phyloP scores from a whole-genome alignment of 2,113 vertebrate genomes.

The Halcyon malimbica region DNA sequence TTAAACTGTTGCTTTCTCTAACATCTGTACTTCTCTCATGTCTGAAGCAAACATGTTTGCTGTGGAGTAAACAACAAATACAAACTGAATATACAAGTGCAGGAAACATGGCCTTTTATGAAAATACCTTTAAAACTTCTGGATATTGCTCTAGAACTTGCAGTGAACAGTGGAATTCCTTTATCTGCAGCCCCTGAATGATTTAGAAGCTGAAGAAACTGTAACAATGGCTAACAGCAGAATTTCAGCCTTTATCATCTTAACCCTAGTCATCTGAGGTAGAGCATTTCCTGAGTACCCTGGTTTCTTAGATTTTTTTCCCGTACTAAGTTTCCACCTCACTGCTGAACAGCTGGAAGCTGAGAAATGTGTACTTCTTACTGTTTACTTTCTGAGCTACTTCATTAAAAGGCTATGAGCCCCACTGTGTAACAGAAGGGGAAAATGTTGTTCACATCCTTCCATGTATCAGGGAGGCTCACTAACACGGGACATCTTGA shows the following conservation, averaged over 20 bases:
- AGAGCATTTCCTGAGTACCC: not conserved
- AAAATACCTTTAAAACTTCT: not conserved
- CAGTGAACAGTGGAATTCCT: not conserved
- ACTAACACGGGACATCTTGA: constrained; percentile 43
- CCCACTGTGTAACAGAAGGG: constrained; percentile 51
- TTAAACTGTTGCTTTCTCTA: not conserved
- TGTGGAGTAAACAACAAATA: not conserved
- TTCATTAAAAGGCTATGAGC: constrained; percentile 34
- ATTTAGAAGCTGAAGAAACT: not conserved
- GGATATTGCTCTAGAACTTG: not conserved
- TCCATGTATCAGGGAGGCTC: not conserved
- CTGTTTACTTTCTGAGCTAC: constrained; percentile 36
- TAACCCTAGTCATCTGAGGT: not conserved
- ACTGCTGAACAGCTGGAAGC: constrained; percentile 11
- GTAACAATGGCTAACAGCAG: not conserved
- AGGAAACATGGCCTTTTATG: not conserved
- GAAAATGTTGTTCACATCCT: constrained; percentile 48
- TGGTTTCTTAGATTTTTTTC: not conserved
- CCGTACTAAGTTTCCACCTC: not conserved
- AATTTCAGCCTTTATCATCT: not conserved
- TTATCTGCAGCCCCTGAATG: not conserved
- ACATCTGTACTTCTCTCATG: not conserved
- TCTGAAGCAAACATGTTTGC: not conserved
- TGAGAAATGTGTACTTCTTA: constrained; percentile 21
- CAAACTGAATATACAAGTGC: not conserved